A percentile compares a stretch with the other conserved stretches of the same genome.
These are phyloP conservation scores for Carassius carassius DNA, from an alignment of 2,113 vertebrate species.

Conservation along the genomic window DNA sequence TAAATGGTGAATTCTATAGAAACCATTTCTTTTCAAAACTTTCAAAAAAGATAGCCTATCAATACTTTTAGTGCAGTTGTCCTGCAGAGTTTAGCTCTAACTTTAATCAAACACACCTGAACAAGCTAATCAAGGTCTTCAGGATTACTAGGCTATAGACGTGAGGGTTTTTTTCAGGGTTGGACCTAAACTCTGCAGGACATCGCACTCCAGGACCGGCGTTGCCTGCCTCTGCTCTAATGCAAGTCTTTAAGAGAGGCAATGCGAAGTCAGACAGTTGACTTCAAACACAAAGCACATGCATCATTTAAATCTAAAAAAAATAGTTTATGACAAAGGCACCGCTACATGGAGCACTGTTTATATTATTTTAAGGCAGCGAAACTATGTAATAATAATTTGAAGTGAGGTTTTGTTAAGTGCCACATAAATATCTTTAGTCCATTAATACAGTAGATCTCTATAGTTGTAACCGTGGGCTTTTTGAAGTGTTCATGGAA, in stretches of 20 bases:
- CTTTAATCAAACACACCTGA: too few relatives aligned
- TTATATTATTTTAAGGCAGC: not conserved
- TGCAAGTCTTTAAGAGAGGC: not conserved
- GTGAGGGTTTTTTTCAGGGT: too few relatives aligned
- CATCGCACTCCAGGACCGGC: too few relatives aligned
- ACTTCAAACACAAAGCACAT: not conserved
- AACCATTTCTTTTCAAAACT: too few relatives aligned
- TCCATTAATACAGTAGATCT: constrained; percentile 4
- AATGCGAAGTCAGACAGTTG: not conserved
- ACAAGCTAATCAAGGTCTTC: too few relatives aligned
- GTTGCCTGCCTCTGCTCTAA: too few relatives aligned
- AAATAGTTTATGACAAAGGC: not conserved
- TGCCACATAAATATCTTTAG: not conserved
- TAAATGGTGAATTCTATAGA: too few relatives aligned
- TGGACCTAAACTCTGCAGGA: too few relatives aligned
- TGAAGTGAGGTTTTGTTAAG: too few relatives aligned
- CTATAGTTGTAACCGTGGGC: not conserved
- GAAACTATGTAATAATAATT: not conserved
- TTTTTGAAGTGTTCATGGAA: not conserved
- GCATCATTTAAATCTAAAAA: constrained; percentile 7
- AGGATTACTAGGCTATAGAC: too few relatives aligned
- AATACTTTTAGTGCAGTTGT: not conserved
- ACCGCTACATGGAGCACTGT: not conserved
- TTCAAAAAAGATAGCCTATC: not conserved
- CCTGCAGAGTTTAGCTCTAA: too few relatives aligned